These are phyloP conservation scores for Diuraphis noxia DNA, from an alignment of 1,140 invertebrate species.

Conservation along the genomic window DNA sequence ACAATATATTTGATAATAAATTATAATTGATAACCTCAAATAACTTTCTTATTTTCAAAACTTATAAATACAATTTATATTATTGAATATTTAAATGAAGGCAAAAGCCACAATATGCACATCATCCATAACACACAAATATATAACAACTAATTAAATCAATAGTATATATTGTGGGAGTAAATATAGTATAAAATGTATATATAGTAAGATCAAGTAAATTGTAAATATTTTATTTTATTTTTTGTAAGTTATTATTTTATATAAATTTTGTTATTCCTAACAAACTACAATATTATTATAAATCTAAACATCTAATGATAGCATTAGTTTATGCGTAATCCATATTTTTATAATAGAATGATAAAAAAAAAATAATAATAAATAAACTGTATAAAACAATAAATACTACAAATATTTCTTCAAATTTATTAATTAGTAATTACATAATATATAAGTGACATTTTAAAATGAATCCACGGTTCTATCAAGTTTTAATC, in stretches of 20 bases:
- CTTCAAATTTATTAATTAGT: slow-evolving; percentile 17
- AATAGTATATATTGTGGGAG: not conserved
- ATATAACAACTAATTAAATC: not conserved
- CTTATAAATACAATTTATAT: not conserved
- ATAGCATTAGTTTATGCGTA: not conserved
- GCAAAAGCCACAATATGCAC: not conserved
- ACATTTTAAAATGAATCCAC: slow-evolving; percentile 9
- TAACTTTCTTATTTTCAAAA: not conserved
- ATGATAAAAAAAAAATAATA: slow-evolving; percentile 34
- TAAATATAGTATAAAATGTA: not conserved
- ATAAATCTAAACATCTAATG: slow-evolving; percentile 16
- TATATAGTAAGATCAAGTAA: not conserved
- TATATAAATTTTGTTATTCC: slow-evolving; percentile 39
- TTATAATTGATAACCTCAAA: not conserved
- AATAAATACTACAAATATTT: slow-evolving; percentile 45
- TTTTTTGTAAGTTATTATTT: slow-evolving; percentile 15
- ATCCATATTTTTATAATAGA: slow-evolving; percentile 20
- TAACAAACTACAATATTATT: slow-evolving; percentile 37
- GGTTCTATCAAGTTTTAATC: not conserved
- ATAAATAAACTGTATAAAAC: slow-evolving; percentile 35
- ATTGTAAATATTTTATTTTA: slow-evolving; percentile 30
- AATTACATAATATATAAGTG: slow-evolving; percentile 31
- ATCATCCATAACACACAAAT: not conserved
- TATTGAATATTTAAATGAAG: not conserved
- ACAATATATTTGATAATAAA: not conserved